A percentile compares a stretch with the other conserved stretches of the same genome.
Conservation (phyloP, 1,140 invertebrate genomes). For the Neelides sp. region DNA sequence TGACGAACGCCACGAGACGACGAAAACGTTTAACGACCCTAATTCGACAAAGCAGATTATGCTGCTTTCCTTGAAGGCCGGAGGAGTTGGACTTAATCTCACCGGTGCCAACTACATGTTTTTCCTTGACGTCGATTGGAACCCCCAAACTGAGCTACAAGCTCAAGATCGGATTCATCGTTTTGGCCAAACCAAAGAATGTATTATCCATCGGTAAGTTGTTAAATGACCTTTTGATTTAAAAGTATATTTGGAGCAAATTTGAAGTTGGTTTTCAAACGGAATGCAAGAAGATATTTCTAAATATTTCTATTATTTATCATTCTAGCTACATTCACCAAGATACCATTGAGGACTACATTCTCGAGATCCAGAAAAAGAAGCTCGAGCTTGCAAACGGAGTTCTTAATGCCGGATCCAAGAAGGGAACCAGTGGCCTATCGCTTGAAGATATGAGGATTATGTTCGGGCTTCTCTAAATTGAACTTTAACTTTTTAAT, state of each 20-base stretch:
- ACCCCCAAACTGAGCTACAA: slow-evolving; percentile 82
- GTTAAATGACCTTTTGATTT: not conserved
- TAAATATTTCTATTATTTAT: slow-evolving; percentile 17
- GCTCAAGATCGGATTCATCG: slow-evolving; percentile 83
- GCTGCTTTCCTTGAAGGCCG: slow-evolving; percentile 71
- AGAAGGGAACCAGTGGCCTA: slow-evolving; percentile 49
- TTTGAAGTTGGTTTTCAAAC: slow-evolving; percentile 11
- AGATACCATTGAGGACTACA: slow-evolving; percentile 73
- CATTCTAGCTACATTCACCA: slow-evolving; percentile 57
- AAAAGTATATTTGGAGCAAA: not conserved
- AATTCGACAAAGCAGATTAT: slow-evolving; percentile 44
- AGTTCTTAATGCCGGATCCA: slow-evolving; percentile 53
- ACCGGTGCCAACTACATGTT: slow-evolving; percentile 81
- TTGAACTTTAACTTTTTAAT: too few species aligned
- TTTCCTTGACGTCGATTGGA: slow-evolving; percentile 85
- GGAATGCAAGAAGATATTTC: too few species aligned
- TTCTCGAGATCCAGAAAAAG: slow-evolving; percentile 59
- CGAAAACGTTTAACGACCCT: slow-evolving; percentile 21
- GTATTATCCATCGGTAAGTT: slow-evolving; percentile 66
- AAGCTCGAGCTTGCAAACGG: slow-evolving; percentile 66
- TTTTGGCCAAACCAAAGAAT: slow-evolving; percentile 68
- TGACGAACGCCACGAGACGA: slow-evolving; percentile 6
- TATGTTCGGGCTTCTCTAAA: too few species aligned
- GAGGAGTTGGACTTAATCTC: slow-evolving; percentile 81
- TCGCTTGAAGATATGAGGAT: slow-evolving; percentile 62